These are phyloP conservation scores for Arctopsyche grandis DNA, from an alignment of 1,140 invertebrate genomes.

Conservation along the genomic window DNA sequence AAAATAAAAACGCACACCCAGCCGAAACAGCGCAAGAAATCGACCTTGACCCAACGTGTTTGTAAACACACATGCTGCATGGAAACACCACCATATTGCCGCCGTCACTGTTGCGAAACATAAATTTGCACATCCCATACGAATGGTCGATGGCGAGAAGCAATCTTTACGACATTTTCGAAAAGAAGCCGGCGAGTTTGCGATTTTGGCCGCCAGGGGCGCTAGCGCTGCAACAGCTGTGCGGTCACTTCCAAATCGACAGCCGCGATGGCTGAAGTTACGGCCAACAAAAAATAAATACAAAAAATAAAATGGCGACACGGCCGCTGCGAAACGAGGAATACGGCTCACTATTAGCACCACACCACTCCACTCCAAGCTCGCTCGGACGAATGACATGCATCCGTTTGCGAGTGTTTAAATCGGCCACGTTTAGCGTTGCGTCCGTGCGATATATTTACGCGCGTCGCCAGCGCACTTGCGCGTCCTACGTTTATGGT, in stretches of 20 bases:
- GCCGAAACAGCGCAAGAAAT: background rate
- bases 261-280: background rate
- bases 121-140: too few species aligned
- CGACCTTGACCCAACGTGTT: constrained; percentile 12
- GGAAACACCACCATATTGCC: background rate
- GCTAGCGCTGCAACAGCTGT: background rate
- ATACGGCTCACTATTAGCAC: background rate
- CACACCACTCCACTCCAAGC: too few species aligned
- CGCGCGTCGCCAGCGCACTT: too few species aligned
- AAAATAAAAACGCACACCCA: background rate
- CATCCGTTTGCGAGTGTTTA: too few species aligned
- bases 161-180: too few species aligned
- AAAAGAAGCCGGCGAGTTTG: too few species aligned
- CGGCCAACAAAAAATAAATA: constrained; percentile 10
- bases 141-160: too few species aligned
- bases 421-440: background rate
- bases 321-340: background rate
- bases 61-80: background rate
- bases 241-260: background rate
- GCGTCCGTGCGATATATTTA: background rate
- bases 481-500: background rate
- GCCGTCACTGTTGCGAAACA: background rate
- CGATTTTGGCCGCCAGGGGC: background rate
- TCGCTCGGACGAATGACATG: too few species aligned
- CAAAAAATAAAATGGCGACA: background rate